Evolutionary conservation across 2,888 invertebrate species (phyloP).

Genomic region (Strigamia crassipes): DNA sequence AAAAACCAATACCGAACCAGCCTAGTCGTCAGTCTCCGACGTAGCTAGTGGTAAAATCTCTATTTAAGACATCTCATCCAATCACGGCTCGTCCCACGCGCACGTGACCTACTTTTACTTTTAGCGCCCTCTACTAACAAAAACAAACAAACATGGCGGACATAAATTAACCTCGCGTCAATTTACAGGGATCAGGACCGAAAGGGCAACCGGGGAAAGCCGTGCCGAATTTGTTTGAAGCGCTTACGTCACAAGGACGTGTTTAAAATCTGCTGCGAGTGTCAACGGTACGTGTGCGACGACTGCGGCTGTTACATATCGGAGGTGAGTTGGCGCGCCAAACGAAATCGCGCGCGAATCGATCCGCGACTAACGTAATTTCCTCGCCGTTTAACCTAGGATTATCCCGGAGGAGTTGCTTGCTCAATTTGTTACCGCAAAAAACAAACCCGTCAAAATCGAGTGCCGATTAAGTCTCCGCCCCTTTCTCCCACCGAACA

Average conservation of each 20-base stretch:
- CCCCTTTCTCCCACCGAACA: not conserved
- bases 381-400: not conserved
- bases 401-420: not conserved
- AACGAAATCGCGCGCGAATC: no score
- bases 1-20: no score
- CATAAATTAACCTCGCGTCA: no score
- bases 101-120: no score
- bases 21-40: no score
- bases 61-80: no score
- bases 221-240: not conserved
- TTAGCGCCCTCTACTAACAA: no score
- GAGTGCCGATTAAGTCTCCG: not conserved
- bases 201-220: not conserved
- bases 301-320: not conserved
- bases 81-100: no score
- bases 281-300: slow-evolving; percentile 14
- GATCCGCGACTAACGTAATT: no score
- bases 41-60: no score
- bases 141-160: no score
- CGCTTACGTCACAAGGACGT: not conserved
- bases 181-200: not conserved
- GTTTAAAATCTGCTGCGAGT: slow-evolving; percentile 1
- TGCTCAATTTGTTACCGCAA: not conserved
- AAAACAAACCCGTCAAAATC: not conserved
- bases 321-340: not conserved